Evolutionary conservation across 2,888 invertebrate species (phyloP).

Genomic region (Agrochola macilenta): DNA sequence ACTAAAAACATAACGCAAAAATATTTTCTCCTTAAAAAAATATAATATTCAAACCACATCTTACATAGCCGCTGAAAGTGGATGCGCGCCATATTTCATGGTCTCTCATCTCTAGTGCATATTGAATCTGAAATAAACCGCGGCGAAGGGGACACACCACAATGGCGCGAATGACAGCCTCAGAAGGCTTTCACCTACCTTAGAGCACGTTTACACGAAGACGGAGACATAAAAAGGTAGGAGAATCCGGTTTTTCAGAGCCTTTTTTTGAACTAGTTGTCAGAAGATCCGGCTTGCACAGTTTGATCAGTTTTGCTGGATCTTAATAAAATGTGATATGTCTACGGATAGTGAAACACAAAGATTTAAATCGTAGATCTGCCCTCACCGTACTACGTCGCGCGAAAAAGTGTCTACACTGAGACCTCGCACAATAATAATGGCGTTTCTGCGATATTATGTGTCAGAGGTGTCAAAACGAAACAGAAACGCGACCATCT

Average conservation of each 20-base stretch:
- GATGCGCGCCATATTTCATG: constrained; percentile 82
- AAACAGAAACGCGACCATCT: too few relatives aligned
- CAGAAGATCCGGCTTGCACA: background rate
- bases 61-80: constrained; percentile 69
- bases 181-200: constrained; percentile 73
- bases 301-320: background rate
- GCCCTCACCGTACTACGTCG: too few relatives aligned
- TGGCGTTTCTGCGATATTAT: too few relatives aligned
- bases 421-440: too few relatives aligned
- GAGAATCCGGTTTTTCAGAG: background rate
- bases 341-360: background rate
- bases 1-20: constrained; percentile 8
- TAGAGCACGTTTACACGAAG: constrained; percentile 35
- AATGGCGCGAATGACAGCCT: constrained; percentile 85
- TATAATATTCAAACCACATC: constrained; percentile 57
- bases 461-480: too few relatives aligned
- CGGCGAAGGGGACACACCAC: constrained; percentile 82
- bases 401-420: too few relatives aligned
- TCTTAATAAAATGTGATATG: too few relatives aligned
- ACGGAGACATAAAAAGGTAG: background rate
- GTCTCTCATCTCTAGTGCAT: constrained; percentile 85
- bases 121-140: constrained; percentile 89
- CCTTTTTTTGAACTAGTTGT: background rate
- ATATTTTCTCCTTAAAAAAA: constrained; percentile 29
- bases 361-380: too few relatives aligned